These are phyloP conservation scores for Telmatochromis sp. DNA, from an alignment of 2,113 vertebrate genomes.

Conservation along the genomic window DNA sequence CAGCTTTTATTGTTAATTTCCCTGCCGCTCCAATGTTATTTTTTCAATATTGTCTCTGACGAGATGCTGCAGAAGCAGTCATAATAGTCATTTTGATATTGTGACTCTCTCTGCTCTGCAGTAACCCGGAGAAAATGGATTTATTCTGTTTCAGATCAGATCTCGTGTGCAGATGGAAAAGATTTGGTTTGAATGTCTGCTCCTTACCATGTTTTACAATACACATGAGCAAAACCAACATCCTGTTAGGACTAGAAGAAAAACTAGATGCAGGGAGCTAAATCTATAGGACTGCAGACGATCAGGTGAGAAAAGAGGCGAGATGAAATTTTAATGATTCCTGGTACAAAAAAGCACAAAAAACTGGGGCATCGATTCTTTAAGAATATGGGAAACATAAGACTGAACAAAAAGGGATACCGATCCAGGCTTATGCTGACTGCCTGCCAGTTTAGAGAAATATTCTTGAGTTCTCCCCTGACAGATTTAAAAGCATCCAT, in stretches of 20 bases:
- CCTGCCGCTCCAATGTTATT: not conserved
- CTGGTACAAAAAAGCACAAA: not conserved
- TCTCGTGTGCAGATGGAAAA: not conserved
- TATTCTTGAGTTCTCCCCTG: not conserved
- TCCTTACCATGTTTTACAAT: not conserved
- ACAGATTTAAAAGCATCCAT: not conserved
- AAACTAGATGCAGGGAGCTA: not conserved
- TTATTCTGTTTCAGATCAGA: not conserved
- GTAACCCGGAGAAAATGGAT: not conserved
- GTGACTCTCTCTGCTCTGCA: not conserved
- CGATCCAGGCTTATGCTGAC: not conserved
- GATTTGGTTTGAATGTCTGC: not conserved
- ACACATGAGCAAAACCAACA: not conserved
- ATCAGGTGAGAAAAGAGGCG: not conserved
- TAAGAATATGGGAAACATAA: not conserved
- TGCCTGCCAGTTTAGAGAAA: not conserved
- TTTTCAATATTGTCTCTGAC: not conserved
- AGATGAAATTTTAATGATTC: not conserved
- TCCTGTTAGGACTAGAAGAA: not conserved
- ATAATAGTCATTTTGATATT: not conserved
- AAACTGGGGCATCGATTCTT: conserved; percentile 3
- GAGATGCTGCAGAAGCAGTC: not conserved
- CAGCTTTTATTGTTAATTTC: not conserved
- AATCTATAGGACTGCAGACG: not conserved
- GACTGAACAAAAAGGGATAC: not conserved